Conservation (phyloP, 2,113 vertebrate species). For the Myotis yumanensis region DNA sequence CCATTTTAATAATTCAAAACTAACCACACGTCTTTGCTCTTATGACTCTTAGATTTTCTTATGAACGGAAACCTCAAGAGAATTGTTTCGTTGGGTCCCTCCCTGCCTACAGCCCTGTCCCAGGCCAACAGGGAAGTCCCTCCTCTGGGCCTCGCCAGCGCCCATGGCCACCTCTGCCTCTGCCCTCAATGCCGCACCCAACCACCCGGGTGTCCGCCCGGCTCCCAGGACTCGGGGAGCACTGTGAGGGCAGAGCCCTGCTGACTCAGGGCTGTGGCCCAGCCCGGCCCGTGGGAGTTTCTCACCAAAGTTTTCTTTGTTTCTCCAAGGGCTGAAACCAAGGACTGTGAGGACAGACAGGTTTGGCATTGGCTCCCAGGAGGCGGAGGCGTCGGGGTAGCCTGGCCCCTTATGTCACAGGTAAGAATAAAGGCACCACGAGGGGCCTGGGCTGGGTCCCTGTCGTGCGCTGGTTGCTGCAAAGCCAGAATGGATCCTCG, state of each 20-base stretch:
- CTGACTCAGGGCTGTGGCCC: fast-evolving
- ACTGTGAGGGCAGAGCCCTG: not conserved
- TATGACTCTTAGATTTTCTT: not conserved
- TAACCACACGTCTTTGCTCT: not conserved
- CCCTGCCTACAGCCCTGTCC: not conserved
- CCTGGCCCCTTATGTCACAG: not conserved
- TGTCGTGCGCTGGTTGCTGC: too few relatives aligned
- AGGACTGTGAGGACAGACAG: not conserved
- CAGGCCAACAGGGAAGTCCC: too few relatives aligned
- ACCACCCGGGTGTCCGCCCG: not conserved
- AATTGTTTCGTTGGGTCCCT: not conserved
- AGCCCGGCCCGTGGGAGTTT: not conserved
- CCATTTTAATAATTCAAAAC: not conserved
- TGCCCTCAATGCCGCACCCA: fast-evolving
- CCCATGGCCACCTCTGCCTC: not conserved
- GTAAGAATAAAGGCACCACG: not conserved
- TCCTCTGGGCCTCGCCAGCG: not conserved
- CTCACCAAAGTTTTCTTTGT: not conserved
- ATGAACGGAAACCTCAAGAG: not conserved
- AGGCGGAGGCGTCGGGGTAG: not conserved
- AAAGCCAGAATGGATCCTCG: not conserved
- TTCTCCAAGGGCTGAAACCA: not conserved
- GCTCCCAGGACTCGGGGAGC: too few relatives aligned
- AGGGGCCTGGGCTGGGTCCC: not conserved
- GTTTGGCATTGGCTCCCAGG: too few relatives aligned